Evolutionary conservation across 2,888 invertebrate species (phyloP).

Genomic region (Nomada goodeniana): DNA sequence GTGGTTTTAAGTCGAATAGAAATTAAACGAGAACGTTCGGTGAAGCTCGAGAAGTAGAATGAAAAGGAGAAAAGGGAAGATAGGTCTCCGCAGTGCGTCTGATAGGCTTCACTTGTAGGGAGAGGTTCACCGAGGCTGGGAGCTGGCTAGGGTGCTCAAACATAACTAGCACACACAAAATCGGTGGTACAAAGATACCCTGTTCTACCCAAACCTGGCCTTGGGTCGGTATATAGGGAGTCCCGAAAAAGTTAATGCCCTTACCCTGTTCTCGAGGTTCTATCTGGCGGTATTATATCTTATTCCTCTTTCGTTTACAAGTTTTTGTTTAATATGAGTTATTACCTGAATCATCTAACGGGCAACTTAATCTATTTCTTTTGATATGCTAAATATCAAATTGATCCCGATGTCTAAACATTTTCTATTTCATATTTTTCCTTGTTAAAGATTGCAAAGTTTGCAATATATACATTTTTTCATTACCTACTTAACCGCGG

Average conservation of each 20-base stretch:
- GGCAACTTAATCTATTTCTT: no score
- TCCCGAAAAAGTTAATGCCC: constrained; percentile 38
- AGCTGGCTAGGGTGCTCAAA: constrained; percentile 42
- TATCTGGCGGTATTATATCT: background rate
- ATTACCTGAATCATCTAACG: background rate
- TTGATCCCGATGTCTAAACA: no score
- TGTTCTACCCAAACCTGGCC: constrained; percentile 59
- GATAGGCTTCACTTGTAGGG: constrained; percentile 50
- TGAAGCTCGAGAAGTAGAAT: constrained; percentile 3
- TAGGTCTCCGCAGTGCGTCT: constrained; percentile 30
- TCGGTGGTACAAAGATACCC: constrained; percentile 22
- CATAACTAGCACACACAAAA: constrained; percentile 43
- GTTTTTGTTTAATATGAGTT: background rate
- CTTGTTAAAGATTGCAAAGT: no score
- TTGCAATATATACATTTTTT: no score
- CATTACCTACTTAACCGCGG: no score
- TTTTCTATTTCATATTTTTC: no score
- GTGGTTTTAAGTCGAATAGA: background rate
- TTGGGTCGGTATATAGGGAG: constrained; percentile 60
- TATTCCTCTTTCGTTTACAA: background rate
- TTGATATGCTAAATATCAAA: no score
- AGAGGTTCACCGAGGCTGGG: constrained; percentile 44
- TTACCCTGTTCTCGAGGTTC: background rate
- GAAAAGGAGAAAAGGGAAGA: constrained; percentile 17
- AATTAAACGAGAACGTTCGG: background rate